Conservation (phyloP, 2,888 invertebrate genomes). For the Eudemis profundana region DNA sequence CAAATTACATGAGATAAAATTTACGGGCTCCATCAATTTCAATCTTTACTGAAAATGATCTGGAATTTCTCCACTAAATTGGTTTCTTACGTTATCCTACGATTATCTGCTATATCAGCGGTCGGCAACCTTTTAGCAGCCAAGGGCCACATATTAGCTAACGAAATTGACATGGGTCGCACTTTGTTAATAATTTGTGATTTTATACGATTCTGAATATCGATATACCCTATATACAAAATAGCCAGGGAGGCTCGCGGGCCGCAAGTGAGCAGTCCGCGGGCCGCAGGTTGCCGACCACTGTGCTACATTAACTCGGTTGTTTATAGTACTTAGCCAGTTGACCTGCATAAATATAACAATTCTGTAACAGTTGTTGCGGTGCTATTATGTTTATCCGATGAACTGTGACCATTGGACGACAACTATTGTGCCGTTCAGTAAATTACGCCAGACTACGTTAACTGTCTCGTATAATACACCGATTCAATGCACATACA, state of each 20-base stretch:
- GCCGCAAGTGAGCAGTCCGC: too few species aligned
- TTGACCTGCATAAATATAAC: slow-evolving; percentile 25
- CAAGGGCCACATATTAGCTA: too few species aligned
- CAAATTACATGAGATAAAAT: slow-evolving; percentile 37
- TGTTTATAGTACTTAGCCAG: background rate
- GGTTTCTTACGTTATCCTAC: too few species aligned
- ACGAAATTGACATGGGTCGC: too few species aligned
- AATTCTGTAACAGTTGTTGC: slow-evolving; percentile 31
- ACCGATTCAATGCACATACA: background rate
- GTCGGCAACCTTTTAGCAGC: too few species aligned
- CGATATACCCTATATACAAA: too few species aligned
- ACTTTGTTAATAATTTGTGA: too few species aligned
- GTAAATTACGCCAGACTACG: slow-evolving; percentile 30
- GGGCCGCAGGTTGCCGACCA: too few species aligned
- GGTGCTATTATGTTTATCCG: slow-evolving; percentile 36
- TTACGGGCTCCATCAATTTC: slow-evolving; percentile 33
- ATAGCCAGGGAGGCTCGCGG: too few species aligned
- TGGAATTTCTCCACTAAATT: slow-evolving; percentile 24
- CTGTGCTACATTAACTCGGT: background rate
- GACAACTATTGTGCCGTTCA: slow-evolving; percentile 29
- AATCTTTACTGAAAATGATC: slow-evolving; percentile 22
- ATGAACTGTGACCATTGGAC: slow-evolving; percentile 39
- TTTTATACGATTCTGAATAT: too few species aligned
- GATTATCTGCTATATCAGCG: slow-evolving; percentile 13
- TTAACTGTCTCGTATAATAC: slow-evolving; percentile 16